Evolutionary conservation across 2,888 invertebrate species (phyloP).

Genomic region (Palloptera scutellata): DNA sequence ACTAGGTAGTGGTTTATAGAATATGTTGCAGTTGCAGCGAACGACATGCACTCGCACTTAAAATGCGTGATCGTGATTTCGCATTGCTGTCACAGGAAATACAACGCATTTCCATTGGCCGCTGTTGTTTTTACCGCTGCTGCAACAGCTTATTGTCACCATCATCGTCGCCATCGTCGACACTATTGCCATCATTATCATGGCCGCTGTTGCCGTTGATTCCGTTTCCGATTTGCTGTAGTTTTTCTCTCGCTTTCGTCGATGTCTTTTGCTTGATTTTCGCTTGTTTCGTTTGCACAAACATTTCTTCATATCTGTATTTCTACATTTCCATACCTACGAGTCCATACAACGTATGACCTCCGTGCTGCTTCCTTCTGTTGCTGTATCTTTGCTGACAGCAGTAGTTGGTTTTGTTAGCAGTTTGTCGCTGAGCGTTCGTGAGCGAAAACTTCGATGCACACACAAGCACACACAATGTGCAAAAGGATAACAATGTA

Average conservation of each 20-base stretch:
- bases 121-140: constrained; percentile 19
- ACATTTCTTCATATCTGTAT: constrained; percentile 4
- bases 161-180: not conserved
- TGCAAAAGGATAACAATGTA: not conserved
- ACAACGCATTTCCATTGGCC: not conserved
- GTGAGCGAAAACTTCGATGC: not conserved
- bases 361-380: too few species aligned
- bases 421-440: too few species aligned
- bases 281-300: not conserved
- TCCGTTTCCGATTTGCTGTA: constrained; percentile 31
- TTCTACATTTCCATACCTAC: too few species aligned
- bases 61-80: constrained; percentile 25
- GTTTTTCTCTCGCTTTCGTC: constrained; percentile 10
- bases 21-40: not conserved
- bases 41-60: not conserved
- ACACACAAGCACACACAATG: not conserved
- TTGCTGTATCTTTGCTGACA: not conserved
- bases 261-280: constrained; percentile 16
- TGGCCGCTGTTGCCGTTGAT: constrained; percentile 24
- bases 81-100: not conserved
- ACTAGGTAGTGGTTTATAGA: not conserved
- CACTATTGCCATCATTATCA: constrained; percentile 10
- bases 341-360: too few species aligned
- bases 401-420: not conserved
- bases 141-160: constrained; percentile 16